These are phyloP conservation scores for Schizaphis graminum DNA, from an alignment of 2,888 invertebrate species.

Conservation along the genomic window DNA sequence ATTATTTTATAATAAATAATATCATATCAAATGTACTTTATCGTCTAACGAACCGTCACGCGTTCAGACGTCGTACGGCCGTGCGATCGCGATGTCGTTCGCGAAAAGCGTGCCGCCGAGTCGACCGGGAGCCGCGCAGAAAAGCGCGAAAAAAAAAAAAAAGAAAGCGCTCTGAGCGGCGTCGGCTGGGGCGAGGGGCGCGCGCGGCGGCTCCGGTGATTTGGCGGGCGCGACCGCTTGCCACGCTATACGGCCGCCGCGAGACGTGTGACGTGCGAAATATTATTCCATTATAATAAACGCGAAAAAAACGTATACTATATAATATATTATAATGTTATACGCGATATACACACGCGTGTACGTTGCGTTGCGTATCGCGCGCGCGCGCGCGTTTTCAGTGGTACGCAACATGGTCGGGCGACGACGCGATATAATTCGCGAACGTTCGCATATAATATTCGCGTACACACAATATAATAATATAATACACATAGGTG, in stretches of 20 bases:
- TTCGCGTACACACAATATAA: neutral
- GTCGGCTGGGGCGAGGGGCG: neutral
- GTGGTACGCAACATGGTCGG: neutral
- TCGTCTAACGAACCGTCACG: neutral
- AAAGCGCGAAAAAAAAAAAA: neutral
- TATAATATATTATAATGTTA: too few relatives aligned
- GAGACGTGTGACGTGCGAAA: neutral
- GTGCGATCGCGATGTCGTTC: neutral
- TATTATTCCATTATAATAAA: neutral
- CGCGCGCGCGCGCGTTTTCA: neutral
- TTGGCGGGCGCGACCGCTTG: neutral
- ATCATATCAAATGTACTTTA: neutral
- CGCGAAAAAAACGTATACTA: neutral
- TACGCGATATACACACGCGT: neutral
- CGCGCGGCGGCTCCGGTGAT: neutral
- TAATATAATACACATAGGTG: too few relatives aligned
- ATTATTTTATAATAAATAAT: too few relatives aligned
- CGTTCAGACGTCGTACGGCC: neutral
- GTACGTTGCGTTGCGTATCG: neutral
- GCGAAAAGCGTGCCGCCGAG: neutral
- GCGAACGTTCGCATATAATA: constrained; percentile 15
- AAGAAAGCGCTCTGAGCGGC: neutral
- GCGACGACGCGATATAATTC: neutral
- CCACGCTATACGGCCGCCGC: neutral
- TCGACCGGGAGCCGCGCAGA: neutral